Evolutionary conservation across 1,140 invertebrate genomes (phyloP), one percentile per base, ranked within the genome.

Genomic region (Mercenaria mercenaria): DNA sequence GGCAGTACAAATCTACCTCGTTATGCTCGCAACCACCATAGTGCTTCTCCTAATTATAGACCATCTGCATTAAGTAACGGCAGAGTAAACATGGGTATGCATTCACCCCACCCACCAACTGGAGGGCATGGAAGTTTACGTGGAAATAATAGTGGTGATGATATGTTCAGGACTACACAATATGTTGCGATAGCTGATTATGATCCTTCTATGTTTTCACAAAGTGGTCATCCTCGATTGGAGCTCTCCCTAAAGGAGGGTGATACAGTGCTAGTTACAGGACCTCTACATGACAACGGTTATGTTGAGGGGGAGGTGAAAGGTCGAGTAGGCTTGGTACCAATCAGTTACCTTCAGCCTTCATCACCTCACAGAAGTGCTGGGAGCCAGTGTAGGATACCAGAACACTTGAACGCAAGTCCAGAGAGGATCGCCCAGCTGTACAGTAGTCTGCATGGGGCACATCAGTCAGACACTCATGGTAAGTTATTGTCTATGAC

Each of bases 241-340:
- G 94, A 95, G 52, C 74, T 94, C 23, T 72, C 90, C 18, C 76
- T 95, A 26, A 92, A 88, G 50, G 94, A 95, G 79, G 94, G 94
- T 69, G 86, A 88, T 52, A 37, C 52, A 26, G 86, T 88, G 56
- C n/a, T 69, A 41, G 59, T 90, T 81, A 50, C 84, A 92, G 94
- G 94, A 18, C 90, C 91, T 18, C 59, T 92, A 64, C 92, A 94
- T 79, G 83, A 92, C 6, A 90, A 89, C 85, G 94, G 94, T 52
- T 95, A 95, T 80, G 92, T 90, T 85, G 94, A 94, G 84, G 94
- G 92, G 32, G 93, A 93, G 83, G 92, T 93, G 0, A 92, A 92
- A 23, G 94, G 93, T 34, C 83, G 89, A 52, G 79, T 90, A n/a
- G 93, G 94, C 18, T 90, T 95, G 43, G 94, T 95, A 34, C 94